Conservation (phyloP, 2,888 invertebrate genomes). For the Phymatocera aterrima region DNA sequence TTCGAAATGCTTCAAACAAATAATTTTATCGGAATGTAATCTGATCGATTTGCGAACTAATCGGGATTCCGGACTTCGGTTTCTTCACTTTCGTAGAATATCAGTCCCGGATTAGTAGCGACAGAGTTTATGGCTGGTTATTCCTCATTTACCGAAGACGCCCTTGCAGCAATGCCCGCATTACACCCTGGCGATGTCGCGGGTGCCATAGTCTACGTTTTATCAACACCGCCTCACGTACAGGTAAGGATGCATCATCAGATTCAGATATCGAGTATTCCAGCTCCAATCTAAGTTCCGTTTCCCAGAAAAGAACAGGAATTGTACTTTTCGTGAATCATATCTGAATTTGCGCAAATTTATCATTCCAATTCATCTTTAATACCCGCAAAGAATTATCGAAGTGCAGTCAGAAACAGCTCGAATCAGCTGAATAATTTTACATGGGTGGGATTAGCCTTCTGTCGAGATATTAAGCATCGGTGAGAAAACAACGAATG, state of each 20-base stretch:
- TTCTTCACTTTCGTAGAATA: slow-evolving; percentile 74
- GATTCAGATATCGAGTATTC: no score
- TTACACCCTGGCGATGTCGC: slow-evolving; percentile 80
- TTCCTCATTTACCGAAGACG: slow-evolving; percentile 61
- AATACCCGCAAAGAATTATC: no score
- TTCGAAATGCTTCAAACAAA: no score
- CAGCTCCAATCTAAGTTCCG: no score
- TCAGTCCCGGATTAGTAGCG: slow-evolving; percentile 80
- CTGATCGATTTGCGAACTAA: slow-evolving; percentile 22
- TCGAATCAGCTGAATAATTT: no score
- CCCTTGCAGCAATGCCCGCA: slow-evolving; percentile 71
- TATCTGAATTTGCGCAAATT: no score
- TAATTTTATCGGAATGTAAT: no score
- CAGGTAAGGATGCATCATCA: slow-evolving; percentile 74
- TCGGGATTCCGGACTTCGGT: neutral
- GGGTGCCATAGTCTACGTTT: slow-evolving; percentile 78
- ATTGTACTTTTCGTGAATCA: no score
- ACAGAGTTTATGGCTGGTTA: slow-evolving; percentile 76
- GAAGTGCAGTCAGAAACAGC: no score
- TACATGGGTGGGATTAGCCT: no score
- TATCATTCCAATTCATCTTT: no score
- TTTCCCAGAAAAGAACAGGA: no score
- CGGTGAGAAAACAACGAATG: neutral
- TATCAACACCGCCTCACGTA: slow-evolving; percentile 80
- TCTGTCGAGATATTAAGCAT: neutral